These are phyloP conservation scores for Panurus biarmicus DNA, from an alignment of 2,113 vertebrate species.

Conservation along the genomic window DNA sequence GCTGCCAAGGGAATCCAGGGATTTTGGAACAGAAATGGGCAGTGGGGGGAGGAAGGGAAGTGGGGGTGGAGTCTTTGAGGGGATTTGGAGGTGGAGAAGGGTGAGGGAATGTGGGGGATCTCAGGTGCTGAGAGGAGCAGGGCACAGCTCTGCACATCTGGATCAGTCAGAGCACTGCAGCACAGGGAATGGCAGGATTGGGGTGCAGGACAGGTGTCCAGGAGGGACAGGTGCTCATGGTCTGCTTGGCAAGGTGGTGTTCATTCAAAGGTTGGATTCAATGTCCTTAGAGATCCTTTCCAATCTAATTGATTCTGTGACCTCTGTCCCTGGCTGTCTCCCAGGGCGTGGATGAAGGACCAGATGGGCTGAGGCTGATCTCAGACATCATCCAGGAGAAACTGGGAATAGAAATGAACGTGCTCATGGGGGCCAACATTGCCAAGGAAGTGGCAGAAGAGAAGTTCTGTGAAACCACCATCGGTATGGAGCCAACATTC, in stretches of 20 bases:
- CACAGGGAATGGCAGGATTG: background rate
- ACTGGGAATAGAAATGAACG: conserved; percentile 84
- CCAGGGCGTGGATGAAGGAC: conserved; percentile 90
- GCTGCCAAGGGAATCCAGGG: background rate
- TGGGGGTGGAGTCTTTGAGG: rapidly evolving
- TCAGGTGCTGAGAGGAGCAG: background rate
- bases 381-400: conserved; percentile 86
- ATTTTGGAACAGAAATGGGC: background rate
- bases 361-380: conserved; percentile 91
- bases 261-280: background rate
- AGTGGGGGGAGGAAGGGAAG: background rate
- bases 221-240: background rate
- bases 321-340: background rate
- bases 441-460: conserved; percentile 92
- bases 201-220: background rate
- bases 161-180: background rate
- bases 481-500: conserved; percentile 72
- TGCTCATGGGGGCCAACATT: conserved; percentile 97
- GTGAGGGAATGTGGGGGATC: background rate
- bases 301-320: background rate
- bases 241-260: background rate
- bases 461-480: conserved; percentile 98
- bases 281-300: background rate
- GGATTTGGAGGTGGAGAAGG: background rate
- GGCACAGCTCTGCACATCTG: background rate